These are phyloP conservation scores for Trichopoda pennipes DNA, from an alignment of 2,888 invertebrate species.

Conservation along the genomic window DNA sequence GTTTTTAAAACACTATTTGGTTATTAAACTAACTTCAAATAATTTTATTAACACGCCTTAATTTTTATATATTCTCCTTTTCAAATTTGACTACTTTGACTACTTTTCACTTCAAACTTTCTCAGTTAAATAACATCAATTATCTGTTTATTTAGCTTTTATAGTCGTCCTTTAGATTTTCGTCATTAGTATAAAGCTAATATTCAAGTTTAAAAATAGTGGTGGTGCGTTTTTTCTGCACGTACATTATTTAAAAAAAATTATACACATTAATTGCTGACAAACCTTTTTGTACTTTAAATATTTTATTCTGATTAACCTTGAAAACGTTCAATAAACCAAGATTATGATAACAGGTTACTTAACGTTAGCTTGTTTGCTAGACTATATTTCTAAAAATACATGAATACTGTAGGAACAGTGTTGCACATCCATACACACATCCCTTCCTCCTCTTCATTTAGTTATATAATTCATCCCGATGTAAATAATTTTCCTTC, in stretches of 20 bases:
- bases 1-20: background rate
- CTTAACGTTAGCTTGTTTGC: background rate
- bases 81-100: no score
- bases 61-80: background rate
- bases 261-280: background rate
- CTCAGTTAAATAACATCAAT: slow-evolving; percentile 19
- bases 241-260: background rate
- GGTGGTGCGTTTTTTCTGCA: background rate
- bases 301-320: slow-evolving; percentile 34
- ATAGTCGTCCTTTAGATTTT: slow-evolving; percentile 23
- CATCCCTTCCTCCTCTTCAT: no score
- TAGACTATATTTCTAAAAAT: background rate
- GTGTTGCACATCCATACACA: background rate
- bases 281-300: slow-evolving; percentile 18
- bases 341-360: background rate
- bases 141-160: slow-evolving; percentile 38
- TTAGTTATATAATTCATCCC: background rate
- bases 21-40: background rate
- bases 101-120: slow-evolving; percentile 11
- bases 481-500: no score
- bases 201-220: background rate
- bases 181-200: background rate
- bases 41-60: slow-evolving; percentile 18
- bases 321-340: slow-evolving; percentile 33
- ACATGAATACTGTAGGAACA: background rate